Evolutionary conservation across 2,797 vertebrate genomes (phyloP), one percentile per base, ranked within the genome.

Genomic region (Tarsius wallacei): DNA sequence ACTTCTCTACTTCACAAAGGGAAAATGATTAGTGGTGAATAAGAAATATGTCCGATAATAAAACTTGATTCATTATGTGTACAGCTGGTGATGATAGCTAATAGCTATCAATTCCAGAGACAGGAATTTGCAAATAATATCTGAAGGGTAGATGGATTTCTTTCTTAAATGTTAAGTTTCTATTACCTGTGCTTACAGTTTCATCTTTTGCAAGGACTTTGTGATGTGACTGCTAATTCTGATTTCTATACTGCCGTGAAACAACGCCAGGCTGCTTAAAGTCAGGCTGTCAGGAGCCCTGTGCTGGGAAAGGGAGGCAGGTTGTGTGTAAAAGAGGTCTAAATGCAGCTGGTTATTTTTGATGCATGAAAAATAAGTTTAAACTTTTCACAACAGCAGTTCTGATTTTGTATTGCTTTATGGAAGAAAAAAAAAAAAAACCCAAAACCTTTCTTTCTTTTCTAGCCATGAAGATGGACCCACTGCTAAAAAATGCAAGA

Each of bases 401-500:
- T 92, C 26, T 96, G 74, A 24, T 7, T 88, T 87, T 66, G 4
- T 93, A 22, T 80, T 87, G 24, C 76, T 42, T 42, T 42, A 42
- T 42, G 42, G 42, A 5, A 42, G 7, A 42, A 42, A 42, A 42
- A 42, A 42, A 42, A 42, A 42, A 42, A 42, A 42, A 42, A 4
- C 42, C 42, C 42, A 42, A 42, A 42, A 42, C 68, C 97, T 96
- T 96, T 22, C 89, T 95, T 93, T 97, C 0, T 66, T 97, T 98
- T 96, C 66, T 93, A 99, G 99, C 26, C 96, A 98, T 5, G 99
- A 99, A 97, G 99, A 98, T 63, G 99, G 98, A 93, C 98, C 98
- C 1, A 98, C 98, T 90, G 93, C 97, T 86, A 99, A 99, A 98
- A 99, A 99, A 96, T 96, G 96, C 68, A 99, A 99, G 98, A 96